phyloP scores from a whole-genome alignment of 2,888 invertebrate species.

The Volucella inanis region DNA sequence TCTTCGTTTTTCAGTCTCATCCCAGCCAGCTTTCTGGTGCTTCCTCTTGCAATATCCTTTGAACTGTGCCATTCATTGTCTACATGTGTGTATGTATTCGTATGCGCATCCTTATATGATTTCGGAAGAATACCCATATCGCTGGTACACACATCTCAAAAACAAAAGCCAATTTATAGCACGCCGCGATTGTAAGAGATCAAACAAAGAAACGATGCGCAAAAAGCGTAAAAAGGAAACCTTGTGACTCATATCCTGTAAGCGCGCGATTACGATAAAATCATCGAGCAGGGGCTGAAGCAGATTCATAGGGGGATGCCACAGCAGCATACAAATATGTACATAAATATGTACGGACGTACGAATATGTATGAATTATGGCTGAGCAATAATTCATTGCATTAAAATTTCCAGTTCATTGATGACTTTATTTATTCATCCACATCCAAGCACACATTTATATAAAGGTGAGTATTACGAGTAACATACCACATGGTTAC shows the following conservation, averaged over 20 bases:
- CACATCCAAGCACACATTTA: slow-evolving; percentile 1
- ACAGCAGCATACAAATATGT: slow-evolving; percentile 23
- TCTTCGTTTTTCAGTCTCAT: slow-evolving; percentile 23
- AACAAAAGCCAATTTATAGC: slow-evolving; percentile 57
- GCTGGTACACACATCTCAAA: slow-evolving; percentile 22
- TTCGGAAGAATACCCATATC: slow-evolving; percentile 31
- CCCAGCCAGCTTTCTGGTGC: slow-evolving; percentile 48
- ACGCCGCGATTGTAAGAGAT: slow-evolving; percentile 57
- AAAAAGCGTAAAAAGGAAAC: slow-evolving; percentile 69
- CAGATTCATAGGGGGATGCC: not conserved
- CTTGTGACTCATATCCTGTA: slow-evolving; percentile 65
- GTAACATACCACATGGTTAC: slow-evolving; percentile 14
- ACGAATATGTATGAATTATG: slow-evolving; percentile 64
- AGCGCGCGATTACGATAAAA: slow-evolving; percentile 30
- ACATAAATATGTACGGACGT: too few species aligned
- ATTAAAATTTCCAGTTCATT: slow-evolving; percentile 75
- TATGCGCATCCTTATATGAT: slow-evolving; percentile 57
- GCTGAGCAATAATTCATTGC: slow-evolving; percentile 73
- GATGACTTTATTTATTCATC: slow-evolving; percentile 74
- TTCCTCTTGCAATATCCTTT: slow-evolving; percentile 48
- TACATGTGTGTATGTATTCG: slow-evolving; percentile 37
- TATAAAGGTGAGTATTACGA: too few species aligned
- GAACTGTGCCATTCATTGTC: not conserved
- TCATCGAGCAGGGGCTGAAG: not conserved
- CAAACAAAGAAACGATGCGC: slow-evolving; percentile 71